These are phyloP conservation scores for Brotula barbata DNA, from an alignment of 2,797 vertebrate genomes.

Conservation along the genomic window DNA sequence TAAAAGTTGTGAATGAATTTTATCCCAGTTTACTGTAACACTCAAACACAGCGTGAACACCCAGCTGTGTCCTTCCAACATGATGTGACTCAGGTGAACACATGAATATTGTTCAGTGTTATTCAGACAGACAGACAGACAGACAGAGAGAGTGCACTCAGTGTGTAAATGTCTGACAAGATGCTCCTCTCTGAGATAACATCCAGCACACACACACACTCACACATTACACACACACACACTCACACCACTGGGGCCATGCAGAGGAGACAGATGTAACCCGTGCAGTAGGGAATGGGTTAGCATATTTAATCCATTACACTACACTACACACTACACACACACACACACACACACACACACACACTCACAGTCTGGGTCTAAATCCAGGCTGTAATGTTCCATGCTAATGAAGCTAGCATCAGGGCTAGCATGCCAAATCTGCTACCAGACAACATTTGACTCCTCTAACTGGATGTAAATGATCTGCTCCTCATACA, in stretches of 20 bases:
- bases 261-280: slow-evolving; percentile 31
- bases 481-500: slow-evolving; percentile 50
- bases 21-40: too few relatives aligned
- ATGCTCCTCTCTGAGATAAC: slow-evolving; percentile 2
- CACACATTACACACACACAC: too few relatives aligned
- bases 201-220: not conserved
- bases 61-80: too few relatives aligned
- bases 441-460: slow-evolving; percentile 55
- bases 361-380: slow-evolving; percentile 19
- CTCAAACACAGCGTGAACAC: too few relatives aligned
- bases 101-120: too few relatives aligned
- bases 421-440: slow-evolving; percentile 50
- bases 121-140: slow-evolving; percentile 3
- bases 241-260: slow-evolving; percentile 1
- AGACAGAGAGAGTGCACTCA: slow-evolving; percentile 13
- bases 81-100: too few relatives aligned
- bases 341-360: slow-evolving; percentile 50
- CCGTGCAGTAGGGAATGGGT: slow-evolving; percentile 21
- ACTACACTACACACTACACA: too few relatives aligned
- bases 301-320: slow-evolving; percentile 24
- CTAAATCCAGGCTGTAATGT: slow-evolving; percentile 34
- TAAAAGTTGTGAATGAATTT: too few relatives aligned
- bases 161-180: slow-evolving; percentile 18
- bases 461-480: slow-evolving; percentile 59
- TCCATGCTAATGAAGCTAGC: slow-evolving; percentile 56